Conservation (phyloP, 1,140 invertebrate species). For the Heliconius congener region DNA sequence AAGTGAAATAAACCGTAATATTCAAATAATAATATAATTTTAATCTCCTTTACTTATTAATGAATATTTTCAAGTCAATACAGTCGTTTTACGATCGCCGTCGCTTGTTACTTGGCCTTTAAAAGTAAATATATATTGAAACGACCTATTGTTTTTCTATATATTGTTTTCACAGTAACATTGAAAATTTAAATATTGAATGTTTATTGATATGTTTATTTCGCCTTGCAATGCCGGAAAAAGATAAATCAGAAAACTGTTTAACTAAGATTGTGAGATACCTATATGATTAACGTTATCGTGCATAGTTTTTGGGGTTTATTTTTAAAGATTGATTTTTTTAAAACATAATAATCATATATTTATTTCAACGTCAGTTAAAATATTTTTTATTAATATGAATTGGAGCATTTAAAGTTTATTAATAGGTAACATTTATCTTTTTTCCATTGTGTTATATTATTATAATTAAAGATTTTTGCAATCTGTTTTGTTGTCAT, state of each 20-base stretch:
- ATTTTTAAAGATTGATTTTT: too few species aligned
- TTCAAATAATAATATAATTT: not conserved
- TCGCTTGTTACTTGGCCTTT: not conserved
- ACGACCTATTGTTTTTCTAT: conserved; percentile 29
- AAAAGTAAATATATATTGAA: conserved; percentile 13
- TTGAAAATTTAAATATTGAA: conserved; percentile 7
- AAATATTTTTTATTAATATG: too few species aligned
- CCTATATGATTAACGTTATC: too few species aligned
- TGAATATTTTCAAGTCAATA: not conserved
- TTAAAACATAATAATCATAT: too few species aligned
- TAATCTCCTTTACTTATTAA: too few species aligned
- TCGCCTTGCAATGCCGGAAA: not conserved
- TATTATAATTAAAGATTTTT: too few species aligned
- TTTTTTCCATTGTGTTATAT: too few species aligned
- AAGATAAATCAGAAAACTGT: not conserved
- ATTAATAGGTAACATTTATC: too few species aligned
- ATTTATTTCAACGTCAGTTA: too few species aligned
- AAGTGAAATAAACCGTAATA: not conserved
- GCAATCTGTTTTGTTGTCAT: too few species aligned
- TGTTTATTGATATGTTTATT: not conserved
- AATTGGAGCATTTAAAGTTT: too few species aligned
- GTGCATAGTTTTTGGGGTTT: too few species aligned
- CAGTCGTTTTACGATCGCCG: not conserved
- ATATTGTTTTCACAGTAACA: conserved; percentile 25
- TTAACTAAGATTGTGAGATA: not conserved